phyloP scores from a whole-genome alignment of 2,797 vertebrate genomes.

The Scolopax rusticola region DNA sequence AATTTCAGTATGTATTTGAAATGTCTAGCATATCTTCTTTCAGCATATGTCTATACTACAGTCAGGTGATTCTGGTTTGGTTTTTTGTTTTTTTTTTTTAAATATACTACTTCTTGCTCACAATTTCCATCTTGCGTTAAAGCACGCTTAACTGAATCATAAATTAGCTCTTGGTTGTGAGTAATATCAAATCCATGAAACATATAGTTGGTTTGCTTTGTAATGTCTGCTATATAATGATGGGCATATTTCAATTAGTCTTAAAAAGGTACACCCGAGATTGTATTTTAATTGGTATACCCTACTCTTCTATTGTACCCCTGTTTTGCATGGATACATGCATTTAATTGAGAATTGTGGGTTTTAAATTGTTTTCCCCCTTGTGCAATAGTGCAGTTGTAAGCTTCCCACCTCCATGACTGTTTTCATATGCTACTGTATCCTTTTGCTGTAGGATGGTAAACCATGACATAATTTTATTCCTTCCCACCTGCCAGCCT shows the following conservation, averaged over 20 bases:
- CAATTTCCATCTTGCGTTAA: background rate
- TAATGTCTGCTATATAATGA: background rate
- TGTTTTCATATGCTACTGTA: background rate
- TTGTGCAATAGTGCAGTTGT: background rate
- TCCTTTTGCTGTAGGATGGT: background rate
- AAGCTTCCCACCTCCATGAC: background rate
- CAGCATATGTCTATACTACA: background rate
- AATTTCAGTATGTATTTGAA: background rate
- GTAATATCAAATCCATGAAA: background rate
- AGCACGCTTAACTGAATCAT: background rate
- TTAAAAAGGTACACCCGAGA: background rate
- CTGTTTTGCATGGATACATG: background rate
- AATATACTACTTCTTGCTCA: background rate
- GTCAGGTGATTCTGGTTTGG: background rate
- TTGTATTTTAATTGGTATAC: background rate
- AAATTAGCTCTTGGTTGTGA: background rate
- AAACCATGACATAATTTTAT: background rate
- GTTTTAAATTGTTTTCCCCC: background rate
- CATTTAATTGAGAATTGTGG: background rate
- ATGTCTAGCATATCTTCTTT: background rate
- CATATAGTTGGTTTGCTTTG: background rate
- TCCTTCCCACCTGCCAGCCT: background rate
- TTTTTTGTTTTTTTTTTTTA: too few relatives aligned
- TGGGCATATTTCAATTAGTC: background rate
- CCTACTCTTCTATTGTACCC: background rate